A percentile compares a stretch with the other conserved stretches of the same genome.
phyloP scores from a whole-genome alignment of 2,113 vertebrate genomes.

The Tachysurus fulvidraco region DNA sequence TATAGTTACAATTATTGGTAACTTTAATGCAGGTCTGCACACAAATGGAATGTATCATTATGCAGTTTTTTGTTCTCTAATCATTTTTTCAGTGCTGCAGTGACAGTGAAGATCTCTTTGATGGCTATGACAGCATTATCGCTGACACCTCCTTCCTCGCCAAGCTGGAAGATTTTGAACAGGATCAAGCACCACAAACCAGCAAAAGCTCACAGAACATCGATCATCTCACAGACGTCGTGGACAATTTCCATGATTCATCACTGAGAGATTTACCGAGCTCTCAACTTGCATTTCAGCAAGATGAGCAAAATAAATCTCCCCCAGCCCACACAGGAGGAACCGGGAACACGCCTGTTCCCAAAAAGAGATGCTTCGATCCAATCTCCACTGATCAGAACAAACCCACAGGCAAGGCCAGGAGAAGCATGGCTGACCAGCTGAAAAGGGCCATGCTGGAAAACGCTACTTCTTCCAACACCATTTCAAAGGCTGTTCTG shows the following conservation, averaged over 20 bases:
- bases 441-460: conserved; percentile 86
- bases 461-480: conserved; percentile 79
- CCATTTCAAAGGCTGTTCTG: conserved; percentile 74
- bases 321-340: conserved; percentile 30
- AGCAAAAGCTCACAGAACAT: background rate
- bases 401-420: conserved; percentile 40
- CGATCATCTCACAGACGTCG: conserved; percentile 40
- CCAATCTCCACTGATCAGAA: background rate
- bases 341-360: conserved; percentile 54
- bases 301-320: conserved; percentile 33
- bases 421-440: conserved; percentile 80
- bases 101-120: conserved; percentile 87
- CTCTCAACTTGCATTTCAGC: conserved; percentile 74
- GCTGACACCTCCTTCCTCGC: conserved; percentile 78
- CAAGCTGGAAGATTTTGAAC: conserved; percentile 75
- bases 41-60: background rate
- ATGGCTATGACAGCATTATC: conserved; percentile 80
- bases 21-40: background rate
- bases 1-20: background rate
- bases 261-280: conserved; percentile 73
- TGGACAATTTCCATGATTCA: conserved; percentile 57
- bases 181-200: conserved; percentile 28
- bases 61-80: conserved; percentile 12
- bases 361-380: conserved; percentile 24
- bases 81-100: conserved; percentile 70